Evolutionary conservation across 2,797 vertebrate species (phyloP).

Genomic region (Ibycter americanus): DNA sequence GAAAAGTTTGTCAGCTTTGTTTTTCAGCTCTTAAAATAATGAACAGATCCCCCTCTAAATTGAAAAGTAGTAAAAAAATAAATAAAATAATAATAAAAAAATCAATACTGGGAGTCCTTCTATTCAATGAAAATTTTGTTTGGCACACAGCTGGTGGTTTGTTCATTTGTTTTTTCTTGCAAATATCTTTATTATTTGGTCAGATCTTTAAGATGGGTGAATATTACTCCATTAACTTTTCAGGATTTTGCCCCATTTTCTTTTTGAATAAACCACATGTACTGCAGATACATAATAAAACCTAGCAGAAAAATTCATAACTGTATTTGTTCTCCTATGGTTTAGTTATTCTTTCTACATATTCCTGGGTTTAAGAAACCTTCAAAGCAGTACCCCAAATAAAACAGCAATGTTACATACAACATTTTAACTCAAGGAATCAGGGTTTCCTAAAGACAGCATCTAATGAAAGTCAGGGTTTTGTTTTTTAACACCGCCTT

Average conservation of each 20-base stretch:
- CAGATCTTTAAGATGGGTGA: neutral
- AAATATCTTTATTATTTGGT: neutral
- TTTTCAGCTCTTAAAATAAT: neutral
- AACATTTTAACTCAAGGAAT: neutral
- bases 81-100: no score
- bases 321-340: neutral
- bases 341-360: slow-evolving; percentile 1
- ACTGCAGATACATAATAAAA: neutral
- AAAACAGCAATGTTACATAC: neutral
- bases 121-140: neutral
- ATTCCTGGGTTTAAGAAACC: neutral
- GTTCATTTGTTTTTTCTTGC: neutral
- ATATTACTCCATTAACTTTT: neutral
- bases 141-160: neutral
- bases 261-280: neutral
- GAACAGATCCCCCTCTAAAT: neutral
- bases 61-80: neutral
- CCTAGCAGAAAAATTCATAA: neutral
- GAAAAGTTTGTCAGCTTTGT: neutral
- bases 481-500: neutral
- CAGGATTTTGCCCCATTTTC: neutral
- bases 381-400: neutral
- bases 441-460: neutral
- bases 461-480: neutral
- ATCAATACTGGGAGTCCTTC: neutral